Base-by-base conservation (phyloP, 2,113 vertebrate genomes). In the Sciurus niger region DNA sequence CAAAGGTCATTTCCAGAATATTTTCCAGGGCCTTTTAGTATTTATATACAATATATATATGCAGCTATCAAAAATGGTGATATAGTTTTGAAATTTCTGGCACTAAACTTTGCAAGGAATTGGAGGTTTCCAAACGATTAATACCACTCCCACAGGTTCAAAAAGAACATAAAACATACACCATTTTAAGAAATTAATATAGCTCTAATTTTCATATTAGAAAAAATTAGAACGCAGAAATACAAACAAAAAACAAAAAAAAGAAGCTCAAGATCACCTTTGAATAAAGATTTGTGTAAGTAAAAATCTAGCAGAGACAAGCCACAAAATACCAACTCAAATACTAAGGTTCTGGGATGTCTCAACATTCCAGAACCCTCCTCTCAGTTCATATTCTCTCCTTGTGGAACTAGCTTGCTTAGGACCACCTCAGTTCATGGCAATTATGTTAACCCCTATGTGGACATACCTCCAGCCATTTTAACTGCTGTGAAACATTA, bases 141-240 rank as follows among this genome's bases (percentile, higher is more conserved):
- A 46, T 76, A 68, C 91, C 1, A 34, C 4, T 84, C 85, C 17
- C 25, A 76, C 3, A 55, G 53, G 30, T 18, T 82, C 65, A 34
- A 74, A 87, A 79, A 84, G 30, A n/a, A 88, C 80, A 1, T 43
- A 85, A 70, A 90, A 87, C 7, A 65, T 3, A 84, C 13, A 51
- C 6, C n/a, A 70, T 77, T 85, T 96, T 92, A 65, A 93, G 72
- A 96, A 88, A 93, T 13, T 43, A 83, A 74, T 73, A 63, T 18
- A 84, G 40, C 8, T 53, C n/a, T 87, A 70, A 80, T 84, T 80
- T 5, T 43, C 32, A 70, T 55, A 80, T 40, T 55, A 70, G 22
- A 40, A 58, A 96, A 93, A 93, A 91, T 86, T 67, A 78, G 43
- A 55, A 65, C 4, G 55, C 7, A 87, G 22, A 67, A n/a, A 53